phyloP scores from a whole-genome alignment of 2,797 vertebrate species.

The Zalophus californianus region DNA sequence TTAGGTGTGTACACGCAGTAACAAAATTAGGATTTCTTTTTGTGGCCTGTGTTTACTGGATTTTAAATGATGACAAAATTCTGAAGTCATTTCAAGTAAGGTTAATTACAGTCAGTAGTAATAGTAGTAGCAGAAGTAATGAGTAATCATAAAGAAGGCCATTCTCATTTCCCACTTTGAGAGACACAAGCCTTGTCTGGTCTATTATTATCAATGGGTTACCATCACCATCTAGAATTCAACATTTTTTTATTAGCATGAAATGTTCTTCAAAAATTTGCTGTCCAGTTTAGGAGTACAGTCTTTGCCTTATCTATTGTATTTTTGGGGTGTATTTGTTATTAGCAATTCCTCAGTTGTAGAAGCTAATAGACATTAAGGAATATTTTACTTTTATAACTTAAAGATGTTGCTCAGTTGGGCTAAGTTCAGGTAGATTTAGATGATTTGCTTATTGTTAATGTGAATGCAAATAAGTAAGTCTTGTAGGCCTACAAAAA shows the following conservation, averaged over 20 bases:
- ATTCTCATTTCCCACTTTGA: background rate
- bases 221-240: background rate
- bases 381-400: background rate
- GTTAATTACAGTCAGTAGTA: background rate
- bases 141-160: background rate
- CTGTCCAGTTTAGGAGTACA: background rate
- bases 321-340: background rate
- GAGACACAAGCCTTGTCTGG: background rate
- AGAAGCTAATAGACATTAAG: background rate
- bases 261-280: background rate
- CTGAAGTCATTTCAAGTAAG: constrained; percentile 35
- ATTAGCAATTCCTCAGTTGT: background rate
- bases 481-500: background rate
- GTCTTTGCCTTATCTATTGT: background rate
- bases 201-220: background rate
- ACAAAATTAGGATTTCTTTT: background rate
- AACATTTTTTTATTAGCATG: background rate
- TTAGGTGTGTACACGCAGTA: constrained; percentile 7
- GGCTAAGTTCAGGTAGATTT: background rate
- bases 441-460: background rate
- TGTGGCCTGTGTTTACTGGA: background rate
- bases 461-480: background rate
- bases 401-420: background rate
- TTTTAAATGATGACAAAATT: constrained; percentile 46
- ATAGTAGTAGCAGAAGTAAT: constrained; percentile 44